A percentile compares a stretch with the other conserved stretches of the same genome.
Conservation (phyloP, 2,113 vertebrate genomes). For the Oncorhynchus keta region DNA sequence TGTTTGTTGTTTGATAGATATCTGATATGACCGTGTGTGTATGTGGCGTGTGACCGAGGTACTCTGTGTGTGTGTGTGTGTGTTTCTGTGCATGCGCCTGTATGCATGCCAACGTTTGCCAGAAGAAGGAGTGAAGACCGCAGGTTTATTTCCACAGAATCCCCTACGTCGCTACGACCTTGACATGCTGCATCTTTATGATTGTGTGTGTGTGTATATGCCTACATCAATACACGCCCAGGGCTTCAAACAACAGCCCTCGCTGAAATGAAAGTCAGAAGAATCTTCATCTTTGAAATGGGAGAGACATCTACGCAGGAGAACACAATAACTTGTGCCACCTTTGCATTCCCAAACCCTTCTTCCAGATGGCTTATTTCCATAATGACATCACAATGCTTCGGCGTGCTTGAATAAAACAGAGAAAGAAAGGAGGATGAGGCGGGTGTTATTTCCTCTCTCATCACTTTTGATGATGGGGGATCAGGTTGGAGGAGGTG, state of each 20-base stretch:
- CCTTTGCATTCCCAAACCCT: conserved; percentile 6
- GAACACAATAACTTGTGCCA: conserved; percentile 3
- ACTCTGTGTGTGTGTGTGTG: neutral
- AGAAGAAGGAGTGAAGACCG: neutral
- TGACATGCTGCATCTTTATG: neutral
- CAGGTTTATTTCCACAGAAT: neutral
- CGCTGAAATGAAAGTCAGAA: conserved; percentile 2
- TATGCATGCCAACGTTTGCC: neutral
- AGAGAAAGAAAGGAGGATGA: neutral
- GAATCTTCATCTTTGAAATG: conserved; percentile 6
- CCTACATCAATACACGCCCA: neutral
- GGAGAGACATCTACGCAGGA: no score
- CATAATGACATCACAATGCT: conserved; percentile 39
- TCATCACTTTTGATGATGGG: neutral
- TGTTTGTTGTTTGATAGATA: no score
- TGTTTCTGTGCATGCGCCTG: neutral
- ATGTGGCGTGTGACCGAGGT: neutral
- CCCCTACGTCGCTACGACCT: neutral
- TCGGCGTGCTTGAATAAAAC: conserved; percentile 19
- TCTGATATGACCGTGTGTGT: neutral
- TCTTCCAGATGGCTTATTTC: conserved; percentile 47
- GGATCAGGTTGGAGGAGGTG: neutral
- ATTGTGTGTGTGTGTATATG: neutral
- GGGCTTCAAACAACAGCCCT: neutral
- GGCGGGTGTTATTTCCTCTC: neutral